These are phyloP conservation scores for Astreopora myriophthalma DNA, from an alignment of 64 coral and sea anemone genomes.

Conservation along the genomic window DNA sequence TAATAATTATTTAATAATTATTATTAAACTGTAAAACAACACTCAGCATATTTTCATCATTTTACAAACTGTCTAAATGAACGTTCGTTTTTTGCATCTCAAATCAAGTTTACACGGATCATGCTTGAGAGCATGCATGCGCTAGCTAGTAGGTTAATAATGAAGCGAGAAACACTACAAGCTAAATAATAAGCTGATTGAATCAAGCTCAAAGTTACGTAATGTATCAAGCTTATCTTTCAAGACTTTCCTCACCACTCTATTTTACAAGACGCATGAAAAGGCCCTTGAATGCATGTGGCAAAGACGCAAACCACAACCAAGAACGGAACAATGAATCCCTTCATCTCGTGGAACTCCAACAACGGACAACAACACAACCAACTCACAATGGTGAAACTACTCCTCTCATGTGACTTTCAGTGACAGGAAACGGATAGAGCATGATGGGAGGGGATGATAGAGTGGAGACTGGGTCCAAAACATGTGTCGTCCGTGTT, in stretches of 20 bases:
- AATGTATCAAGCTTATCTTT: too few species aligned
- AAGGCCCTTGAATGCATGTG: background rate
- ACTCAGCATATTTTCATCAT: too few species aligned
- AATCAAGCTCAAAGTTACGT: background rate
- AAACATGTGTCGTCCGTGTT: background rate
- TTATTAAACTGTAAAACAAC: too few species aligned
- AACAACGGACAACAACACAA: too few species aligned
- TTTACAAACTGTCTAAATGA: too few species aligned
- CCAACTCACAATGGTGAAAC: background rate
- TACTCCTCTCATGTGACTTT: background rate
- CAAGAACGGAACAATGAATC: background rate
- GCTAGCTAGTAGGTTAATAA: too few species aligned
- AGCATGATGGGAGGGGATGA: conserved; percentile 27
- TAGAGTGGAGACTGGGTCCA: background rate
- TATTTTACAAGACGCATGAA: conserved; percentile 88
- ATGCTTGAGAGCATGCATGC: too few species aligned
- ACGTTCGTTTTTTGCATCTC: too few species aligned
- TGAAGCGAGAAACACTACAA: too few species aligned
- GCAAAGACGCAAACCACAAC: background rate
- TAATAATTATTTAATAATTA: too few species aligned
- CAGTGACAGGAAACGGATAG: background rate
- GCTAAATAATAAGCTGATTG: background rate
- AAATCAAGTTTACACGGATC: too few species aligned
- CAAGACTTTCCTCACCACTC: conserved; percentile 51
- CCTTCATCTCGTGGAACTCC: background rate